Evolutionary conservation across 2,113 vertebrate species (phyloP).

Genomic region (Rhabdomys dilectus): DNA sequence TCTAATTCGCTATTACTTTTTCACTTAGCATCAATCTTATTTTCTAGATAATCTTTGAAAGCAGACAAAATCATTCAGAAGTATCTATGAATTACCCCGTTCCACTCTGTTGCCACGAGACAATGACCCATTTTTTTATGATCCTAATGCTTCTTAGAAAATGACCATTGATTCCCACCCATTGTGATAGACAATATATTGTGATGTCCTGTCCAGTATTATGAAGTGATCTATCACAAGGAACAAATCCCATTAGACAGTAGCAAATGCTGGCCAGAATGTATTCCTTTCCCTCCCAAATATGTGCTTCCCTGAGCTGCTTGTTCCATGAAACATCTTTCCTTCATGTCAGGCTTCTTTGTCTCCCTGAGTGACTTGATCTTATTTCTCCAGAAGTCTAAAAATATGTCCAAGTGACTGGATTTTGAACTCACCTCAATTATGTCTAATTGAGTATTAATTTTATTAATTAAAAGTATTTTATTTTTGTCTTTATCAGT

Average conservation of each 20-base stretch:
- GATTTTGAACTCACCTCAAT: too few relatives aligned
- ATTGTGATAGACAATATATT: background rate
- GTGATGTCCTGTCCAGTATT: background rate
- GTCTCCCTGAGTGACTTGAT: background rate
- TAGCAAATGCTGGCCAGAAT: background rate
- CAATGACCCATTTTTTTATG: background rate
- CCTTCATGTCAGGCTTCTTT: background rate
- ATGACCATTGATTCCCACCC: rapidly evolving
- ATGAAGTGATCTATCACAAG: background rate
- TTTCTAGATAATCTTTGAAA: background rate
- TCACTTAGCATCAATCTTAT: background rate
- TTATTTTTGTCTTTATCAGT: background rate
- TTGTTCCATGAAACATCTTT: background rate
- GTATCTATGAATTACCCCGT: background rate
- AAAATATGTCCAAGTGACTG: background rate
- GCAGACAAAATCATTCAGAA: background rate
- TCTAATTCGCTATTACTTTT: background rate
- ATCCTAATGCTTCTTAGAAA: background rate
- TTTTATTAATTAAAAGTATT: too few relatives aligned
- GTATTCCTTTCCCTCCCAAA: background rate
- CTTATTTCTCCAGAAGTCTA: background rate
- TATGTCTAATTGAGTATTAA: too few relatives aligned
- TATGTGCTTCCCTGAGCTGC: background rate
- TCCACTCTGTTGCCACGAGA: background rate
- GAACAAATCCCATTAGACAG: background rate